Evolutionary conservation across 2,113 vertebrate genomes (phyloP).

Genomic region (Neodon shergylaensis): DNA sequence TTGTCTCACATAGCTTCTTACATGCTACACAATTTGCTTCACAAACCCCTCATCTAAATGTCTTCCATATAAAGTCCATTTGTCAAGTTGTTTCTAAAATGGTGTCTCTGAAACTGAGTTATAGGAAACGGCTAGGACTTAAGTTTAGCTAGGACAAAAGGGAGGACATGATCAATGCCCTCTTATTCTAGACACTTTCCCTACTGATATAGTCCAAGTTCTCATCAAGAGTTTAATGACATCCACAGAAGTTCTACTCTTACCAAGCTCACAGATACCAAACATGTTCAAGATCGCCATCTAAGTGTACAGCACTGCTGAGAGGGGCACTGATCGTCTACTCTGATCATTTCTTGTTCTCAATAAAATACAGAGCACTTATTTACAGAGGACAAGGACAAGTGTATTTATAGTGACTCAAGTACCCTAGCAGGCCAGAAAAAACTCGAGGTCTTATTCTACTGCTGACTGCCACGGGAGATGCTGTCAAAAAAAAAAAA

Average conservation of each 20-base stretch:
- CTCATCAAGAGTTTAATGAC: not conserved
- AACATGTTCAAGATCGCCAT: not conserved
- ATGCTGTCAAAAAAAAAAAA: not conserved
- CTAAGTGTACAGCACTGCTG: not conserved
- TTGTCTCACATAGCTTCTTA: not conserved
- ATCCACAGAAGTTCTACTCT: not conserved
- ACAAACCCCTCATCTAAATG: not conserved
- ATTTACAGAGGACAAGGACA: not conserved
- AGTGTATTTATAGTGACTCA: not conserved
- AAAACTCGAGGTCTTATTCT: not conserved
- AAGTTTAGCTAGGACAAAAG: not conserved
- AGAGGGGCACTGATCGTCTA: not conserved
- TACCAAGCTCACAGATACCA: not conserved
- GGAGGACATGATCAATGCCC: not conserved
- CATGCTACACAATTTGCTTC: not conserved
- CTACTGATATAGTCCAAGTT: not conserved
- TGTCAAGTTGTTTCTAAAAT: not conserved
- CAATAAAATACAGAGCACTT: not conserved
- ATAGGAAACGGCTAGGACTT: not conserved
- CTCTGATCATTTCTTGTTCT: constrained; percentile 19
- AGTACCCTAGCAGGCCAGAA: not conserved
- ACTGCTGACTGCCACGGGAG: not conserved
- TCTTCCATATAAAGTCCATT: not conserved
- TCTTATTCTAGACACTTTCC: not conserved
- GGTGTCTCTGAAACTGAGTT: not conserved